A percentile compares a stretch with the other conserved stretches of the same genome.
These are phyloP conservation scores for Lytechinus pictus DNA, from an alignment of 35 echinoderm and acorn worm species.

Conservation along the genomic window DNA sequence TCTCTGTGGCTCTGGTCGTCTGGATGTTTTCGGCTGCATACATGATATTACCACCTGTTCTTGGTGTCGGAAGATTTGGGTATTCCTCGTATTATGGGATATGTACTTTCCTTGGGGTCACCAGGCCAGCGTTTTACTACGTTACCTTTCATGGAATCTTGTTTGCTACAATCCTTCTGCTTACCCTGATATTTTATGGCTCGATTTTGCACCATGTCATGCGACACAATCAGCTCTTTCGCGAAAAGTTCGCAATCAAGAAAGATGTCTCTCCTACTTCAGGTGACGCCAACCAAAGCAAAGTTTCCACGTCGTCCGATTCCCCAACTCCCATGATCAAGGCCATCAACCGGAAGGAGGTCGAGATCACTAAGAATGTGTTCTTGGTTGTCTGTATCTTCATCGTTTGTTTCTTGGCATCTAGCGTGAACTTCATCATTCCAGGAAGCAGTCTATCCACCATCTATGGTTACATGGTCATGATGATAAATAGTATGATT, in stretches of 20 bases:
- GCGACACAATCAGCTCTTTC: background rate
- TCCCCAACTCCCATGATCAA: background rate
- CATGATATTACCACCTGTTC: background rate
- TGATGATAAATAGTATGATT: slow-evolving; percentile 41
- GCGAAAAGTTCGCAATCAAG: background rate
- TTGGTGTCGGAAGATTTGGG: slow-evolving; percentile 46
- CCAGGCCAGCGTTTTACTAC: background rate
- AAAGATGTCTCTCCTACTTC: background rate
- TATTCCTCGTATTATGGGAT: slow-evolving; percentile 21
- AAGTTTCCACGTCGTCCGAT: too few relatives aligned
- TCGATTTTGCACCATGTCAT: background rate
- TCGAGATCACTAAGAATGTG: slow-evolving; percentile 62
- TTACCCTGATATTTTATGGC: background rate
- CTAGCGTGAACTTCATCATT: slow-evolving; percentile 37
- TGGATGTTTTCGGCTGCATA: slow-evolving; percentile 51
- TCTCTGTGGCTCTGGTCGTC: background rate
- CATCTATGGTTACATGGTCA: slow-evolving; percentile 32
- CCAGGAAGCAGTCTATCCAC: slow-evolving; percentile 30
- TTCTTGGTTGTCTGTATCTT: slow-evolving; percentile 59
- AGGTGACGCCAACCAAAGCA: background rate
- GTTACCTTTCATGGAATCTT: background rate
- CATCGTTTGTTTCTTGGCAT: slow-evolving; percentile 42
- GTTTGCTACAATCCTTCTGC: background rate
- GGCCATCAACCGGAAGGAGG: slow-evolving; percentile 21
- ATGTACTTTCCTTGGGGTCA: slow-evolving; percentile 20